Evolutionary conservation across 2,113 vertebrate species (phyloP).

Genomic region (Phocoena sinus): DNA sequence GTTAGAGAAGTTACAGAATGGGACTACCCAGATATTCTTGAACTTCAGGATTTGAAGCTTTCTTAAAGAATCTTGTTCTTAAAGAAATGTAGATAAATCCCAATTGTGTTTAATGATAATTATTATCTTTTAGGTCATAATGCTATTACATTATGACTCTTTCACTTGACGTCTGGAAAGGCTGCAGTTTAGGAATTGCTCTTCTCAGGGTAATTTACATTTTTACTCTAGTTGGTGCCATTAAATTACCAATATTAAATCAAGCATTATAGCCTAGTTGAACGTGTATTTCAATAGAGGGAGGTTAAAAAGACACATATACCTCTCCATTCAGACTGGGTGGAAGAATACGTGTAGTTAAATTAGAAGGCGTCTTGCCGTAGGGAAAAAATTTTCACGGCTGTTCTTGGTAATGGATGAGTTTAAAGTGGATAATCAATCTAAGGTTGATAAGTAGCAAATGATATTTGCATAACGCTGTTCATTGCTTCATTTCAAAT

Average conservation of each 20-base stretch:
- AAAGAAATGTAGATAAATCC: not conserved
- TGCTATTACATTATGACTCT: not conserved
- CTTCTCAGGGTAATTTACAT: not conserved
- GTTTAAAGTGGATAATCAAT: not conserved
- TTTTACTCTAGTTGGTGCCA: not conserved
- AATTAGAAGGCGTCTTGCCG: not conserved
- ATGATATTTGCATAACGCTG: not conserved
- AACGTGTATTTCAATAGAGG: not conserved
- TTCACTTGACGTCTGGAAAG: not conserved
- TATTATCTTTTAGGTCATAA: not conserved
- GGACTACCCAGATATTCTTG: not conserved
- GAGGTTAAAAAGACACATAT: not conserved
- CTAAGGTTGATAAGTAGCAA: not conserved
- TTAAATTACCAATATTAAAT: slow-evolving; percentile 15
- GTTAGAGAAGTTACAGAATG: not conserved
- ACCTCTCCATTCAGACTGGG: not conserved
- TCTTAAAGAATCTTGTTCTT: not conserved
- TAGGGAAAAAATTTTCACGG: not conserved
- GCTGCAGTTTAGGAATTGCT: not conserved
- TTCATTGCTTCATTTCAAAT: not conserved
- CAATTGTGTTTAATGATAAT: not conserved
- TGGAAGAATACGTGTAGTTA: not conserved
- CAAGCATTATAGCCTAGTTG: not conserved
- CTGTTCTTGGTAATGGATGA: not conserved
- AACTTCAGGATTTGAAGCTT: not conserved